Base-by-base conservation (phyloP, 2,797 vertebrate genomes). In the Pangasius mekongensis region DNA sequence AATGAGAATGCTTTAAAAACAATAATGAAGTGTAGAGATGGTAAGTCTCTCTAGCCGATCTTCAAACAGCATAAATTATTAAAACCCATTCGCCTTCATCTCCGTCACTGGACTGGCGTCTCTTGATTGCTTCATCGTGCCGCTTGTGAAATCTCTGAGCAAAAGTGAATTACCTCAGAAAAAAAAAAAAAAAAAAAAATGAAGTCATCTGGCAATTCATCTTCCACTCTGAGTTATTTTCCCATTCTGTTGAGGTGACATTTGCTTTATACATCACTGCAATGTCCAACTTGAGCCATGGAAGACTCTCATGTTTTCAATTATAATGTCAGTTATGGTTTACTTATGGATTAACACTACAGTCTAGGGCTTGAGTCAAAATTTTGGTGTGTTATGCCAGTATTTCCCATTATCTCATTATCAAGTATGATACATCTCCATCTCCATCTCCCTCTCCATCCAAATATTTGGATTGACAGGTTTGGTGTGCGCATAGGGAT, bases 401-500 rank as follows among this genome's bases (percentile, higher is more conserved):
- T 24, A 36, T 69, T 13, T 52, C 83, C 64, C 30, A 69, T 33
- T 36, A 54, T 69, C 64, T 84, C 27, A 69, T 69, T 84, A 69
- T 84, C 82, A 33, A 20, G 43, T 49, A 62, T 5, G 36, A 27
- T n/a, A 30, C n/a, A 11, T 60, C 36, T 82, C 58, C 36, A 36
- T 52, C 82, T 47, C 14, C 24, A 43, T 60, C 14, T 18, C 11
- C 36, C 7, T 22, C n/a, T n/a, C n/a, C n/a, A n/a, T n/a, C 56
- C 30, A 83, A 86, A 89, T 86, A 86, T 86, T 86, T 86, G 43
- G 36, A 69, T 4, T 24, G 39, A 84, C 36, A 49, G 16, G 47
- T 49, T 30, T 18, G 27, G 47, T 18, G n/a, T 22, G 49, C 56
- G 5, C 18, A 20, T 33, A n/a, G 49, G 7, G 7, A 33, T 18